Evolutionary conservation across 92 coral and sea anemone genomes (phyloP).

Genomic region (Epizoanthus stellaris): DNA sequence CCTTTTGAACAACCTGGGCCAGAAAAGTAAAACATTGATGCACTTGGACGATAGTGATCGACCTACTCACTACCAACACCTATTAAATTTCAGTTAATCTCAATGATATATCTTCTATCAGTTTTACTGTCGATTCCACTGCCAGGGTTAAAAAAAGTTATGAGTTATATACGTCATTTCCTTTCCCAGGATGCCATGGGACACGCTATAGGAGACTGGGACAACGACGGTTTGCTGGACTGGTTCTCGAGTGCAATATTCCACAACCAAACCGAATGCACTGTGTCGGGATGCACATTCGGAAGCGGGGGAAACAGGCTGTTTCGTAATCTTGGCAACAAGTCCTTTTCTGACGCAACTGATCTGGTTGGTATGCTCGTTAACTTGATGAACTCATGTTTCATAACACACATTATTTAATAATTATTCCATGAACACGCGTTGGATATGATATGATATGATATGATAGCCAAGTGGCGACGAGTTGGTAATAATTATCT

Average conservation of each 20-base stretch:
- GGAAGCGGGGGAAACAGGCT: conserved; percentile 86
- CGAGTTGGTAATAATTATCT: too few species aligned
- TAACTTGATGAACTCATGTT: too few species aligned
- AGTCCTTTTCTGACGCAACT: conserved; percentile 78
- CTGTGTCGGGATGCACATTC: conserved; percentile 80
- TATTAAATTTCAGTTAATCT: too few species aligned
- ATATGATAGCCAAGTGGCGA: too few species aligned
- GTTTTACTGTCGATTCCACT: not conserved
- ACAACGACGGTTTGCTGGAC: conserved; percentile 87
- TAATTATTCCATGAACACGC: too few species aligned
- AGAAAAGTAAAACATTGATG: too few species aligned
- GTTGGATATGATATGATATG: too few species aligned
- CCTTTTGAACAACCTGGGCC: too few species aligned
- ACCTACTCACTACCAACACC: too few species aligned
- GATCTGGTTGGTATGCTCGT: conserved; percentile 53
- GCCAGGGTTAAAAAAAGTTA: not conserved
- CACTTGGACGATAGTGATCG: too few species aligned
- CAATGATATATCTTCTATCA: too few species aligned
- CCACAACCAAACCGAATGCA: conserved; percentile 82
- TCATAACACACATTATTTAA: too few species aligned
- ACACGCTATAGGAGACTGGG: conserved; percentile 98
- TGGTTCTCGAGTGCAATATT: conserved; percentile 96
- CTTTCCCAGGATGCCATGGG: conserved; percentile 94
- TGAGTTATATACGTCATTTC: not conserved
- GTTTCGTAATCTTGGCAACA: conserved; percentile 82